Conservation (phyloP, 92 coral and sea anemone species). For the Zoanthus gigantus region DNA sequence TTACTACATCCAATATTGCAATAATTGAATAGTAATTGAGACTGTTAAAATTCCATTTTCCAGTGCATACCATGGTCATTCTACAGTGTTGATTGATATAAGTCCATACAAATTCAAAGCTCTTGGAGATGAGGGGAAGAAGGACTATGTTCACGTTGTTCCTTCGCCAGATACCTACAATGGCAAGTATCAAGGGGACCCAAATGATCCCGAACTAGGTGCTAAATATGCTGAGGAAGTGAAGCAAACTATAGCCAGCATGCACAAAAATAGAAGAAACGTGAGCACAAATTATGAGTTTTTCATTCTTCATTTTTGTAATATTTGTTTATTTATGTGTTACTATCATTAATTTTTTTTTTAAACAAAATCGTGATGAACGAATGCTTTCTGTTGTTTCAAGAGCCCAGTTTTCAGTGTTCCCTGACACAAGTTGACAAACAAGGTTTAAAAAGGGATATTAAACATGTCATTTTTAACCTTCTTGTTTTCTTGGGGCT, state of each 20-base stretch:
- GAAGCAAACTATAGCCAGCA: constrained; percentile 78
- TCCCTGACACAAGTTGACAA: too few species aligned
- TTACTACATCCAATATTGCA: too few species aligned
- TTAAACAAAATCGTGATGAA: too few species aligned
- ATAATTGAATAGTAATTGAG: neutral
- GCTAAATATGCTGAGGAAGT: constrained; percentile 87
- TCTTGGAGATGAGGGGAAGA: constrained; percentile 83
- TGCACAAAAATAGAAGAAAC: constrained; percentile 80
- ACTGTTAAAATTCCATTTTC: neutral
- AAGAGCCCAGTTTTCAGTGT: too few species aligned
- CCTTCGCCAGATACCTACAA: constrained; percentile 92
- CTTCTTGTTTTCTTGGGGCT: too few species aligned
- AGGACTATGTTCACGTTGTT: constrained; percentile 81
- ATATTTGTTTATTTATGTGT: too few species aligned
- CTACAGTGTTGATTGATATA: constrained; percentile 82
- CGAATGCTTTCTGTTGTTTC: too few species aligned
- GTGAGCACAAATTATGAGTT: constrained; percentile 39
- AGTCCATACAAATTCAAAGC: constrained; percentile 90
- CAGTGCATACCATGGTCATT: constrained; percentile 99
- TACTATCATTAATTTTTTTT: too few species aligned
- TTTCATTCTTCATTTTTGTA: too few species aligned
- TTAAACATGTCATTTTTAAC: too few species aligned
- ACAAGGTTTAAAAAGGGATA: too few species aligned
- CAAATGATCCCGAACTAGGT: constrained; percentile 81
- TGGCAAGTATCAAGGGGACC: constrained; percentile 84